Conservation (phyloP, 2,888 invertebrate species). For the Alentia gelatinosa region DNA sequence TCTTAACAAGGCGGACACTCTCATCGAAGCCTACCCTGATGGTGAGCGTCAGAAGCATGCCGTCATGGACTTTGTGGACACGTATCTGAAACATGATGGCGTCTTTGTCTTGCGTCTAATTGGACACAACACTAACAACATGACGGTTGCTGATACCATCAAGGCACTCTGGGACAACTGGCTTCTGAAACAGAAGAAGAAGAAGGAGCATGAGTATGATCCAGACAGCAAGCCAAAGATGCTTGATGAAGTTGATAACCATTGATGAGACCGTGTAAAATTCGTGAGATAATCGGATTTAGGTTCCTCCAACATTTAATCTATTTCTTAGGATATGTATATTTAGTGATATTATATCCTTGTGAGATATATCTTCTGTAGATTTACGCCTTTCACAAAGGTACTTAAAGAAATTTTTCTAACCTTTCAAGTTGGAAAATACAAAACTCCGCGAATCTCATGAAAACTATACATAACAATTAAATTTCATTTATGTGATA, state of each 20-base stretch:
- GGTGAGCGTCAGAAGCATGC: neutral
- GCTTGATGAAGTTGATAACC: neutral
- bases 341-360: too few relatives aligned
- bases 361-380: too few relatives aligned
- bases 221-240: neutral
- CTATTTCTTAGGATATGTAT: too few relatives aligned
- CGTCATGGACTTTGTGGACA: constrained; percentile 74
- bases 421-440: too few relatives aligned
- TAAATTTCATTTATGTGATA: too few relatives aligned
- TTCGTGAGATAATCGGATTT: too few relatives aligned
- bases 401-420: too few relatives aligned
- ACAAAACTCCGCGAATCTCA: too few relatives aligned
- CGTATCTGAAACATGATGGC: constrained; percentile 78
- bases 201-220: constrained; percentile 24
- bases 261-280: too few relatives aligned
- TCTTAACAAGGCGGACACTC: constrained; percentile 48
- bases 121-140: constrained; percentile 79
- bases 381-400: too few relatives aligned
- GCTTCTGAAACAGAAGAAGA: constrained; percentile 40
- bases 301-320: too few relatives aligned
- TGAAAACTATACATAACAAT: too few relatives aligned
- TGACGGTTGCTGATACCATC: constrained; percentile 77
- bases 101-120: constrained; percentile 78
- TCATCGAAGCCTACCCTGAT: constrained; percentile 7
- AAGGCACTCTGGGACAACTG: constrained; percentile 78